Percentiles rank a stretch among this genome's conserved stretches.
phyloP scores from a whole-genome alignment of 2,113 vertebrate genomes.

The Anas platyrhynchos region DNA sequence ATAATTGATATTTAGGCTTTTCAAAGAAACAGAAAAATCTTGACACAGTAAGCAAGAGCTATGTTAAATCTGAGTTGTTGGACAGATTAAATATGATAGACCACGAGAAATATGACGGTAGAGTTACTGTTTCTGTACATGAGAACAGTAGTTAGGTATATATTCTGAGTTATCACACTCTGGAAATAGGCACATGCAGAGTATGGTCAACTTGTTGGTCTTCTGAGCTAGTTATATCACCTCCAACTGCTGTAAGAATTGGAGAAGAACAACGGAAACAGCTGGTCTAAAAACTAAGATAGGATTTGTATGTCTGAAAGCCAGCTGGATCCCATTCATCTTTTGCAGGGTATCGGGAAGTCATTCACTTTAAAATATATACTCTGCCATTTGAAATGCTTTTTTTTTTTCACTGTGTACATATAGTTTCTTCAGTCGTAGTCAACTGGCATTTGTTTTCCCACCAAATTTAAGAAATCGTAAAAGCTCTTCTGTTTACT shows the following conservation, averaged over 20 bases:
- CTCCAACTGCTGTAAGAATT: constrained; percentile 13
- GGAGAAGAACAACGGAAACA: constrained; percentile 59
- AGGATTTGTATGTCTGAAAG: constrained; percentile 37
- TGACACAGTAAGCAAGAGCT: neutral
- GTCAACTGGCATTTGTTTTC: constrained; percentile 46
- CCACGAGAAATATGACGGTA: neutral
- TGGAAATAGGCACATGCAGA: neutral
- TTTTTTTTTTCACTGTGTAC: neutral
- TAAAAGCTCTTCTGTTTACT: constrained; percentile 53
- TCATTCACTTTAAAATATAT: neutral
- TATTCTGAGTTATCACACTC: neutral
- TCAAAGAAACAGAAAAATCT: neutral
- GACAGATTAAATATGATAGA: neutral
- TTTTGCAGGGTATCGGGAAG: neutral
- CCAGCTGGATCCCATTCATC: constrained; percentile 69
- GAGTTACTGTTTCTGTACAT: neutral
- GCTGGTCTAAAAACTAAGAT: constrained; percentile 43
- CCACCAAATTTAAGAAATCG: constrained; percentile 64
- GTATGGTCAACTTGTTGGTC: neutral
- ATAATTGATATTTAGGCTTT: neutral
- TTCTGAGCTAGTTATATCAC: neutral
- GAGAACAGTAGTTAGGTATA: neutral
- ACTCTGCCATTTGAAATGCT: neutral
- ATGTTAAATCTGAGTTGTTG: neutral
- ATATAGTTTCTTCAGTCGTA: neutral